Evolutionary conservation across 2,888 invertebrate genomes (phyloP).

Genomic region (Lithophane ornitopus): DNA sequence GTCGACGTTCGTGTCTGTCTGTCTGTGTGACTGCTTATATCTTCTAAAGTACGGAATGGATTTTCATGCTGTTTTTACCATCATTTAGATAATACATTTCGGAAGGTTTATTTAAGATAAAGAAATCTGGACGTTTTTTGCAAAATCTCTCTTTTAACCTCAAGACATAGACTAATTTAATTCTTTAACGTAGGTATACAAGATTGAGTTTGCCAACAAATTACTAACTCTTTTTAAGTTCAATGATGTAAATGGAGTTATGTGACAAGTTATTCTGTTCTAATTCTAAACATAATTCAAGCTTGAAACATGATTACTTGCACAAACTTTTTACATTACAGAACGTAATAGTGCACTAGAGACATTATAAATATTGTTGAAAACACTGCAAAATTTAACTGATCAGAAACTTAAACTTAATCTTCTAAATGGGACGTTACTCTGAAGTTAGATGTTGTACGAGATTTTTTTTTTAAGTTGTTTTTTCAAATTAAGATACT

Average conservation of each 20-base stretch:
- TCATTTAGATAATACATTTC: too few species aligned
- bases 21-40: background rate
- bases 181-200: background rate
- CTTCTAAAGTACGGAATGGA: background rate
- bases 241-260: background rate
- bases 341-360: conserved; percentile 20
- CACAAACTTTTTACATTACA: conserved; percentile 36
- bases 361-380: conserved; percentile 7
- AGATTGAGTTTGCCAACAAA: conserved; percentile 19
- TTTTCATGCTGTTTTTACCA: background rate
- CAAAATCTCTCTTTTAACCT: background rate
- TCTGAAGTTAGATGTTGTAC: too few species aligned
- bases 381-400: conserved; percentile 9
- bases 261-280: background rate
- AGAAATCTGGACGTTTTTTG: too few species aligned
- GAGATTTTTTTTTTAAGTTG: too few species aligned
- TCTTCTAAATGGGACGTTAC: too few species aligned
- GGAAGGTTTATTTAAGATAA: too few species aligned
- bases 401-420: background rate
- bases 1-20: background rate
- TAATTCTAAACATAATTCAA: conserved; percentile 27
- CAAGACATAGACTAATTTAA: background rate
- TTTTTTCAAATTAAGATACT: background rate
- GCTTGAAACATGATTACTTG: conserved; percentile 14
- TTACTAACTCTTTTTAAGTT: background rate